Evolutionary conservation across 2,888 invertebrate genomes (phyloP), one percentile per base, ranked within the genome.

Genomic region (Ephialtes manifestator): DNA sequence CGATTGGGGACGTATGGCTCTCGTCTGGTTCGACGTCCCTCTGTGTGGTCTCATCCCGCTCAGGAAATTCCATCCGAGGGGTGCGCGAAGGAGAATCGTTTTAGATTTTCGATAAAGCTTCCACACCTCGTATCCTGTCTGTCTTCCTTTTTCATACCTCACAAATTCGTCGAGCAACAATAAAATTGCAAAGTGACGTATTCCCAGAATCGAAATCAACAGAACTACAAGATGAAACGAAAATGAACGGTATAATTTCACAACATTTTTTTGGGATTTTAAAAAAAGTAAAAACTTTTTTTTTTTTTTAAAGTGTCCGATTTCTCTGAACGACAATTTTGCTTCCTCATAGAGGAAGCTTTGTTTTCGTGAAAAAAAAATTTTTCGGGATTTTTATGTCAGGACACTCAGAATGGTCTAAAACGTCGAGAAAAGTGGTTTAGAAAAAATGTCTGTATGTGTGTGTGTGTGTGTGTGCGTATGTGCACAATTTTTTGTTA

Each of bases 81-180:
- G 48, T 39, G 63, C 48, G 39, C 51, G 35, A 35, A 20, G 31
- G 51, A 75, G 48, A 75, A 63, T 75, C 63, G 75, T 39, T 75
- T 65, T 75, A 75, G 48, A 75, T 65, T 65, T 75, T 51, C 63
- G 63, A 75, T 63, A 75, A 63, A 75, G 60, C 65, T 65, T 60
- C 51, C 13, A 63, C 75, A 65, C 75, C 51, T 75, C 48, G 63
- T 39, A 35, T 35, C 28, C 31, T 31, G 7, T 24, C 11, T 13
- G 46, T 1, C 39, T 43, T 39, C 63, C n/a, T 15, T 39, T 13
- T 65, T 10, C 46, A 15, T 18, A 20, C 8, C 28, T n/a, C 31
- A 24, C 20, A 35, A 65, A 65, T 75, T 63, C 51, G 75, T 51
- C 24, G 35, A 35, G 48, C 48, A 24, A 75, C 48, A 65, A 75